These are phyloP conservation scores for Cephus pulcher DNA, from an alignment of 2,888 invertebrate species.

Conservation along the genomic window DNA sequence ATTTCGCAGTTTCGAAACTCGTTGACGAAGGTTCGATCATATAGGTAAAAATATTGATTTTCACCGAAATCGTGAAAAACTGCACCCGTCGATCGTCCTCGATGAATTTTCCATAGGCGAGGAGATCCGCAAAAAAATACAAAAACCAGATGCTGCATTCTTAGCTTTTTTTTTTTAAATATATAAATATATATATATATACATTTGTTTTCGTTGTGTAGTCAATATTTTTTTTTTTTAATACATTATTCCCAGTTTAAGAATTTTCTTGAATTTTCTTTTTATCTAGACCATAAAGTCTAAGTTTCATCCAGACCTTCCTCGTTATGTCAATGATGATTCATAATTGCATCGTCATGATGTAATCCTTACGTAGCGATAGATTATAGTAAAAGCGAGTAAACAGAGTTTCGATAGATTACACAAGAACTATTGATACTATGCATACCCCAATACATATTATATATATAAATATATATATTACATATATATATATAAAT, in stretches of 20 bases:
- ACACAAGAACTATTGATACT: background rate
- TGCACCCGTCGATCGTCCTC: background rate
- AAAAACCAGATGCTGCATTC: background rate
- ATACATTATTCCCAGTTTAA: background rate
- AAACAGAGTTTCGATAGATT: background rate
- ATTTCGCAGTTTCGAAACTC: background rate
- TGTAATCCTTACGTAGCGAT: background rate
- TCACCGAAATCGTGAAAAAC: background rate
- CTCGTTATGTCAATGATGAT: background rate
- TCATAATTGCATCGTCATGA: background rate
- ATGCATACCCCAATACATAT: background rate
- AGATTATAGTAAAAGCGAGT: background rate
- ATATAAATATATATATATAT: background rate
- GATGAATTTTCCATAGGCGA: background rate
- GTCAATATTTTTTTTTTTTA: background rate
- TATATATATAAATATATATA: background rate
- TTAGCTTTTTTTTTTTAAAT: background rate
- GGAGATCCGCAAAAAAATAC: background rate
- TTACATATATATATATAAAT: constrained; percentile 1
- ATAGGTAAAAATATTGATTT: background rate
- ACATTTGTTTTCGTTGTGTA: background rate
- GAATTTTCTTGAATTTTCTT: background rate
- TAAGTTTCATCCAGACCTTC: background rate
- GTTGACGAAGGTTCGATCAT: background rate
- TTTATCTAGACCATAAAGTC: background rate